Base-by-base conservation (phyloP, 92 coral and sea anemone species). In the Palythoa grandiflora region DNA sequence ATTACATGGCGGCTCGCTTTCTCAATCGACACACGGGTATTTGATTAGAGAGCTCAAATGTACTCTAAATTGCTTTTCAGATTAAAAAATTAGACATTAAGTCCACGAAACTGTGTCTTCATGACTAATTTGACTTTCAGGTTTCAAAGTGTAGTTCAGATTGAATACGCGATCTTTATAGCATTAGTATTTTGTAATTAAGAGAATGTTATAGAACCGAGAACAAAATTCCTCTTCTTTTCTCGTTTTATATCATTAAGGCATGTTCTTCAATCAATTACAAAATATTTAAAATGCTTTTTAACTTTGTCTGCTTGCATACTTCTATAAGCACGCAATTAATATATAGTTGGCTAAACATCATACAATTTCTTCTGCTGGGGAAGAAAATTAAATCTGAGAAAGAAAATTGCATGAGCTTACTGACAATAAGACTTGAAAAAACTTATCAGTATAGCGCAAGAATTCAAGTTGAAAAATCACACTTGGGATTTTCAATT, bases 31-130 rank as follows among this genome's bases (percentile, higher is more conserved):
- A 65, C 11, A 51, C 59, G 8, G 39, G 44, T 48, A 53, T 65
- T 65, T 81, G 61, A 81, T 81, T 66, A 81, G 75, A 66, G 47
- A 51, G 44, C 75, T 39, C 44, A 68, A 65, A 80, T 61, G 85
- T 19, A n/a, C 75, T 17, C 50, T 76, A 61, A 65, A 81, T 65
- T 81, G 75, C 65, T 79, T 79, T 65, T 47, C 9, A 81, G 63
- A 81, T 50, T 19, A 66, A 35, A 47, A 81, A 80, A 81, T 68
- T 68, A 66, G 61, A 36, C 60, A 66, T 15, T 19, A 12, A 66
- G 71, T 40, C 40, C 47, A 47, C 59, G 9, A 21, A 7, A 17
- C 52, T 66, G 37, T 80, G 38, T 38, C 70, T 60, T 78, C 47
- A 15, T 2, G 52, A 78, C 16, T 76, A 36, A 76, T 76, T 76